Evolutionary conservation across 2,888 invertebrate species (phyloP), one percentile per base, ranked within the genome.

Genomic region (Lasioglossum oenotherae): DNA sequence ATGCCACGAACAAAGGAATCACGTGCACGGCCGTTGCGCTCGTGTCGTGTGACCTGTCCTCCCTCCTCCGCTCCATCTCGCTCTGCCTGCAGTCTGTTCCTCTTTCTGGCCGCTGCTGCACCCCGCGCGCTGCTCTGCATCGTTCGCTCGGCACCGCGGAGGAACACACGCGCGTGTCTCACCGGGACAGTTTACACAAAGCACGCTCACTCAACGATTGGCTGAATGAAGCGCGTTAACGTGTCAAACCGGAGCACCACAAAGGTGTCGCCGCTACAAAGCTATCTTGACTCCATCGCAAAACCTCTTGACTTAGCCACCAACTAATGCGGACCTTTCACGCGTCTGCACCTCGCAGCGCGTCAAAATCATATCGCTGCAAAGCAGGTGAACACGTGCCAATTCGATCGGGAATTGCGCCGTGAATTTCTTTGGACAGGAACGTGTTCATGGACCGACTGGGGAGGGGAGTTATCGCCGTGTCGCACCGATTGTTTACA

Each of bases 1-100:
- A 78, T 80, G 84, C 78, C 82, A 76, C 79, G 84, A 90, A 90
- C 90, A 90, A 90, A 90, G 87, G 86, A 90, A 85, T 85, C 90
- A 88, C 90, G 87, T 85, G 90, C 83, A 80, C 72, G 75, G 80
- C 75, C 35, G 64, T 69, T 72, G 71, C 67, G 85, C 80, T 85
- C 72, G 67, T 78, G 80, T 78, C 78, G 74, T 64, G 71, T 81
- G 60, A 82, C 86, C 86, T 35, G n/a, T 38, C 46, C 31, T 71
- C 75, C 31, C 49, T 69, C 71, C 44, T 35, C n/a, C 69, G 71
- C 0, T 46, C 38, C 49, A 12, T 60, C 46, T 53, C 41, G 23
- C 1, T 38, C 44, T 19, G 16, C n/a, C 10, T 12, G 1, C 31
- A n/a, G n/a, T 6, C 64, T 38, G 60, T 46, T 74, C 31, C 53